Percentiles rank a stretch among this genome's conserved stretches.
These are phyloP conservation scores for Sturnus vulgaris DNA, from an alignment of 2,113 vertebrate genomes.

Conservation along the genomic window DNA sequence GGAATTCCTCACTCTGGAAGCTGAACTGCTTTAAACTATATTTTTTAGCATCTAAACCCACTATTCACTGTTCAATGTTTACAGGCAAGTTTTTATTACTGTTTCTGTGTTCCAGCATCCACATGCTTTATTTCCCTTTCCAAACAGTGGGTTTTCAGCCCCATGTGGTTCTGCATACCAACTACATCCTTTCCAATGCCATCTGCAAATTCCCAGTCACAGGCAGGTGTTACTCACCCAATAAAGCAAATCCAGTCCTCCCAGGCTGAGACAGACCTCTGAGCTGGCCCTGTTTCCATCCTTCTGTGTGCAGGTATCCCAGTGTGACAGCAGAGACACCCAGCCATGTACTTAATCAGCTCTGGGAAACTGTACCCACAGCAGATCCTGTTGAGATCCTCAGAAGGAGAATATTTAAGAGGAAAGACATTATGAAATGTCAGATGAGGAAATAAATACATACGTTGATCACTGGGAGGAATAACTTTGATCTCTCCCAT, in stretches of 20 bases:
- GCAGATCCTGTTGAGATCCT: neutral
- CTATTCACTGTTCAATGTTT: neutral
- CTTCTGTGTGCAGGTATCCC: neutral
- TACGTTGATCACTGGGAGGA: neutral
- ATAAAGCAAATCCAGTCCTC: neutral
- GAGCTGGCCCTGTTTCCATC: neutral
- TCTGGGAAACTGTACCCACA: neutral
- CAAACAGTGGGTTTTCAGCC: neutral
- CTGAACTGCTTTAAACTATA: neutral
- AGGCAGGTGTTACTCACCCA: neutral
- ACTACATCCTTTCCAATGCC: neutral
- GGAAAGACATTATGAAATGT: neutral
- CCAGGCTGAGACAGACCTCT: neutral
- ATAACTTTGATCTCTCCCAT: neutral
- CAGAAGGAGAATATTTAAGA: neutral
- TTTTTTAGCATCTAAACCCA: neutral
- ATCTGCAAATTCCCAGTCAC: neutral
- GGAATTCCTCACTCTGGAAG: neutral
- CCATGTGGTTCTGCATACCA: neutral
- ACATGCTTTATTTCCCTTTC: neutral
- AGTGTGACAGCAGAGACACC: neutral
- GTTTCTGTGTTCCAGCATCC: neutral
- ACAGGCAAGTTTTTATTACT: neutral
- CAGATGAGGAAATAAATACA: neutral
- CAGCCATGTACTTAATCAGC: neutral